A percentile compares a stretch with the other conserved stretches of the same genome.
These are phyloP conservation scores for Colistium nudipinnis DNA, from an alignment of 2,113 vertebrate species.

Conservation along the genomic window DNA sequence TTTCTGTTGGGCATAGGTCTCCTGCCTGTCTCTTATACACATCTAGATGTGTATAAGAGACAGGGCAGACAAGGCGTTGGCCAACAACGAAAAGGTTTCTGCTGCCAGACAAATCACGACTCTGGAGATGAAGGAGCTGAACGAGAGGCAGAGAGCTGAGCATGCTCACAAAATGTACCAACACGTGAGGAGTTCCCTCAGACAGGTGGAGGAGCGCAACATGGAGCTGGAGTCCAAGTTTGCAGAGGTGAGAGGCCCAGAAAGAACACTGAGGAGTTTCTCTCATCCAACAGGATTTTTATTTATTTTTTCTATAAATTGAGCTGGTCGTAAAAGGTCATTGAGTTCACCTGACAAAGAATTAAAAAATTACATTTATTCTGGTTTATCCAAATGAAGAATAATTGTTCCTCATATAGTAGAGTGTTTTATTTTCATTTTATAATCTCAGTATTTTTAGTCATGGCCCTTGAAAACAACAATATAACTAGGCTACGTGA, in stretches of 20 bases:
- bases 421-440: not conserved
- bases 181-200: constrained; percentile 85
- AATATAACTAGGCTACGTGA: not conserved
- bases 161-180: constrained; percentile 94
- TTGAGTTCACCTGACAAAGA: not conserved
- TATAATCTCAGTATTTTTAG: not conserved
- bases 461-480: not conserved
- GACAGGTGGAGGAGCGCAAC: constrained; percentile 92
- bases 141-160: constrained; percentile 94
- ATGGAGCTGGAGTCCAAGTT: constrained; percentile 93
- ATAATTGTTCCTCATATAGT: too few relatives aligned
- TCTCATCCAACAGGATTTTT: not conserved
- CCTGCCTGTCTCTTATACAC: too few relatives aligned
- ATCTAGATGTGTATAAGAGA: too few relatives aligned
- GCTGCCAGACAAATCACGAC: constrained; percentile 92
- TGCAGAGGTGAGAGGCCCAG: constrained; percentile 83
- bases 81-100: constrained; percentile 89
- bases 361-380: not conserved
- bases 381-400: not conserved
- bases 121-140: constrained; percentile 97
- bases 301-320: not conserved
- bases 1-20: constrained; percentile 94
- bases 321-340: not conserved
- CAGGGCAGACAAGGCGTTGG: constrained; percentile 87
- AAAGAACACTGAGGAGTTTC: not conserved